Conservation (phyloP, 2,113 vertebrate species). For the Thunnus thynnus region DNA sequence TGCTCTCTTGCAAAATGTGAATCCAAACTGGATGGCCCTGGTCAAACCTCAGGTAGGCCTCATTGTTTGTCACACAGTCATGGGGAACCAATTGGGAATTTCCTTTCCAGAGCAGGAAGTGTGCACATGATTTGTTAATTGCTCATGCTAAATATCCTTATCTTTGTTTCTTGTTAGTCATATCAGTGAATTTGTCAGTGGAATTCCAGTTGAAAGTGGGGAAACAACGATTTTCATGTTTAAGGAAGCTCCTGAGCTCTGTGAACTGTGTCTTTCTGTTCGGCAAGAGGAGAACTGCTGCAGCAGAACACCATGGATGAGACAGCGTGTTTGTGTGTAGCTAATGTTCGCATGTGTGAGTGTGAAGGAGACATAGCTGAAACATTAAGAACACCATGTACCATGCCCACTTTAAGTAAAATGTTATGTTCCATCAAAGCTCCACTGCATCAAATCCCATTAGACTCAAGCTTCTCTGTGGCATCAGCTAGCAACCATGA, state of each 20-base stretch:
- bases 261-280: slow-evolving; percentile 19
- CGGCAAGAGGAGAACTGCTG: neutral
- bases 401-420: slow-evolving; percentile 41
- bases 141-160: neutral
- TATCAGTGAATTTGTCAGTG: neutral
- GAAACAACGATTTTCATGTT: neutral
- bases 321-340: neutral
- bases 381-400: slow-evolving; percentile 31
- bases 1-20: slow-evolving; percentile 84
- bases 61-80: slow-evolving; percentile 9
- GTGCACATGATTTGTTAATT: neutral
- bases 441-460: slow-evolving; percentile 42
- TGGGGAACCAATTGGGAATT: neutral
- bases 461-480: slow-evolving; percentile 48
- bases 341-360: neutral
- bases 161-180: neutral
- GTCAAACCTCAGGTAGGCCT: slow-evolving; percentile 80
- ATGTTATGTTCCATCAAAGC: slow-evolving; percentile 47
- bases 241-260: neutral
- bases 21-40: slow-evolving; percentile 82
- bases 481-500: slow-evolving; percentile 55
- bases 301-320: neutral
- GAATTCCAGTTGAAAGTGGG: neutral
- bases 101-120: neutral
- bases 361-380: neutral